A percentile compares a stretch with the other conserved stretches of the same genome.
phyloP scores from a whole-genome alignment of 2,113 vertebrate genomes.

The Crotalus tigris region DNA sequence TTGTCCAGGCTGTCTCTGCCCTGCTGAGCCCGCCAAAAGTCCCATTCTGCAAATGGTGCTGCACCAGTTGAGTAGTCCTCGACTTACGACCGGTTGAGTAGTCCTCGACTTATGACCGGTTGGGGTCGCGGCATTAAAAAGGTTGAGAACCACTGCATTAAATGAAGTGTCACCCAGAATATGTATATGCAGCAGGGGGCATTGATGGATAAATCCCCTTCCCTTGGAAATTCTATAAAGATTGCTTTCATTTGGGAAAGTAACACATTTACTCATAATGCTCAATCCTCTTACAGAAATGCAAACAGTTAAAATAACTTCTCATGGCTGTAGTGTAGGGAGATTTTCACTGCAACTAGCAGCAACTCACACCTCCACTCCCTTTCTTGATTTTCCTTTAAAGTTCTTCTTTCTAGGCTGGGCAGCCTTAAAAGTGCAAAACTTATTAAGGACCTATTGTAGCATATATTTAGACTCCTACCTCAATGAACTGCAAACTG shows the following conservation, averaged over 20 bases:
- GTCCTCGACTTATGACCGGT: too few species aligned
- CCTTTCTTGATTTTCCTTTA: neutral
- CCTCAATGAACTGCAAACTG: neutral
- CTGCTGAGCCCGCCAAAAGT: too few species aligned
- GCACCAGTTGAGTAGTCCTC: too few species aligned
- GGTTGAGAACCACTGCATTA: too few species aligned
- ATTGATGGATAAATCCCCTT: neutral
- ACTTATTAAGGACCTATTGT: neutral
- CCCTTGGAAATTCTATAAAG: neutral
- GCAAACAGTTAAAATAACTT: neutral
- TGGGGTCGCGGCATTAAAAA: too few species aligned
- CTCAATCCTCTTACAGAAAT: neutral
- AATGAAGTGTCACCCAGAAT: neutral
- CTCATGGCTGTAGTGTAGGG: neutral
- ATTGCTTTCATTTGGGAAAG: neutral
- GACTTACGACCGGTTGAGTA: too few species aligned
- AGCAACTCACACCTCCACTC: neutral
- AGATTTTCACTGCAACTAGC: neutral
- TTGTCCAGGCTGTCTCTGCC: too few species aligned
- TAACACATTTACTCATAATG: neutral
- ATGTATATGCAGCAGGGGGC: neutral
- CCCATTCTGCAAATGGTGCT: too few species aligned
- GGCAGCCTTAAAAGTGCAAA: neutral
- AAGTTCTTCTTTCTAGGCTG: neutral
- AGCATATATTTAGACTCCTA: neutral